Conservation (phyloP, 2,888 invertebrate genomes). For the Lasioglossum pauxillum region DNA sequence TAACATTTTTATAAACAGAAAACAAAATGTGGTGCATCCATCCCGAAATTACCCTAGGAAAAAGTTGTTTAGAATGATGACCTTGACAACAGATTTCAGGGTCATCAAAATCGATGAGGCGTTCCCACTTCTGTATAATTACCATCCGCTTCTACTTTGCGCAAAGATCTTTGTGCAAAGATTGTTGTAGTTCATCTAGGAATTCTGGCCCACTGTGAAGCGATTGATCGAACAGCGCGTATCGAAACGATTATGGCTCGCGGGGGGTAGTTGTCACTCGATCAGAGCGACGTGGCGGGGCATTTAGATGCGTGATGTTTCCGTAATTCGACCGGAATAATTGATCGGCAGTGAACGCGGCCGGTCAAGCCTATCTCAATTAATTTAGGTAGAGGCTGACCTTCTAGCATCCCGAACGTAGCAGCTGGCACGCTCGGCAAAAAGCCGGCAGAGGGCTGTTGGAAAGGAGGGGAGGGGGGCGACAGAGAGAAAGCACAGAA, state of each 20-base stretch:
- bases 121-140: no score
- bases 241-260: neutral
- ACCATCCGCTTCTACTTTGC: neutral
- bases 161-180: neutral
- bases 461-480: no score
- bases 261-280: neutral
- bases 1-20: no score
- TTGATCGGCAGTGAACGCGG: neutral
- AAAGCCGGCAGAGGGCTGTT: conserved; percentile 18
- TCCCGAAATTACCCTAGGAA: no score
- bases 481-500: neutral
- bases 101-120: no score
- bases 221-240: neutral
- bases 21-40: no score
- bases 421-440: conserved; percentile 31
- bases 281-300: neutral
- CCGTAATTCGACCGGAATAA: neutral
- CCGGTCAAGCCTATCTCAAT: conserved; percentile 21
- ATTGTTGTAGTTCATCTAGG: neutral
- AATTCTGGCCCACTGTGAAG: neutral
- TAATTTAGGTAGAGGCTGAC: conserved; percentile 48
- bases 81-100: no score
- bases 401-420: conserved; percentile 21
- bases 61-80: no score
- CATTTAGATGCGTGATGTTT: neutral